Conservation (phyloP, 2,113 vertebrate species). For the Tretioscincus oriximinensis region DNA sequence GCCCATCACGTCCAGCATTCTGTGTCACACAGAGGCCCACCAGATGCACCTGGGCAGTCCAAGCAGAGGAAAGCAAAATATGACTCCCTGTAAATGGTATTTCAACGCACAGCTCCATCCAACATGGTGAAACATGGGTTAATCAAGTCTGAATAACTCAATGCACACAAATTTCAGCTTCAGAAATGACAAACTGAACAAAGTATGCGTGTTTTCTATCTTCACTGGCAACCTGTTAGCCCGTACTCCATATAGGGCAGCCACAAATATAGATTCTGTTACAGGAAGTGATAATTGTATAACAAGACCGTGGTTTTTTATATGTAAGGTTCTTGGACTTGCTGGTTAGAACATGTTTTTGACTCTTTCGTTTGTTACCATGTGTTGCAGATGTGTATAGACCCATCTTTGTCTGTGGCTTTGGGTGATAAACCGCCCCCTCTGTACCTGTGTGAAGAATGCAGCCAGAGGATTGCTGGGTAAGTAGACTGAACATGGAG, state of each 20-base stretch:
- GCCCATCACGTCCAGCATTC: too few species aligned
- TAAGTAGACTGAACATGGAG: slow-evolving; percentile 65
- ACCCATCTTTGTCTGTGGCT: slow-evolving; percentile 93
- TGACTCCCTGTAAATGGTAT: too few species aligned
- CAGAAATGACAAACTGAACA: not conserved
- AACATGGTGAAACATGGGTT: not conserved
- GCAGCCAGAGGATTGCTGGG: slow-evolving; percentile 97
- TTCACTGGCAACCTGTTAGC: not conserved
- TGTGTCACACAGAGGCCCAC: too few species aligned
- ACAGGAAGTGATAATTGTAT: not conserved
- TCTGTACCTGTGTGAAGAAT: slow-evolving; percentile 96
- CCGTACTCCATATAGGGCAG: too few species aligned
- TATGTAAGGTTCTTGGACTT: not conserved
- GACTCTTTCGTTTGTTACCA: slow-evolving; percentile 54
- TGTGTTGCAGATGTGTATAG: slow-evolving; percentile 94
- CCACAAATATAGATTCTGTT: not conserved
- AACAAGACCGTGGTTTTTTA: not conserved
- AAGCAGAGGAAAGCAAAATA: too few species aligned
- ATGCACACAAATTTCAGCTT: too few species aligned
- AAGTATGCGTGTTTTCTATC: not conserved
- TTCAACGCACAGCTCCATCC: not conserved
- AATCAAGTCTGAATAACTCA: not conserved
- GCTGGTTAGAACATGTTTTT: not conserved
- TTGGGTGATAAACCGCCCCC: slow-evolving; percentile 98
- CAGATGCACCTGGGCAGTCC: too few species aligned